These are phyloP conservation scores for Antheraea yamamai DNA, from an alignment of 2,888 invertebrate genomes.

Conservation along the genomic window DNA sequence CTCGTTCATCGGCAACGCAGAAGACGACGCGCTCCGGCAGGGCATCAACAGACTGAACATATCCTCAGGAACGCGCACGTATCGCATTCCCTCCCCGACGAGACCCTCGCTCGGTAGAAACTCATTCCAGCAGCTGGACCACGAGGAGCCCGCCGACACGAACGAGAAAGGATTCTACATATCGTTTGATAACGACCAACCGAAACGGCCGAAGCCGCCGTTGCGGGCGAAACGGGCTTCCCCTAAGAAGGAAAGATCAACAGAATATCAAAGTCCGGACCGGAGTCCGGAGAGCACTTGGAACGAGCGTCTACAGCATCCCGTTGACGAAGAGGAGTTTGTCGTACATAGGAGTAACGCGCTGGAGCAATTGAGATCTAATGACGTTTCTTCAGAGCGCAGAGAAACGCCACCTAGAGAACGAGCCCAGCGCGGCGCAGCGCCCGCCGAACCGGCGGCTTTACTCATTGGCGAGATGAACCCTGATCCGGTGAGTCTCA, in stretches of 20 bases:
- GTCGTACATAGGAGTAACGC: constrained; percentile 41
- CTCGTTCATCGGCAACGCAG: constrained; percentile 91
- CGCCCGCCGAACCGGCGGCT: constrained; percentile 60
- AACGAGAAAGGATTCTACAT: constrained; percentile 95
- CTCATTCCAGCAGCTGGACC: constrained; percentile 84
- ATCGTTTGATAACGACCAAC: constrained; percentile 94
- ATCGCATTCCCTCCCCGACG: constrained; percentile 94
- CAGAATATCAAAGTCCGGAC: constrained; percentile 59
- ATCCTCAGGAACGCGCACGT: constrained; percentile 93
- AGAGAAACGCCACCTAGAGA: constrained; percentile 53
- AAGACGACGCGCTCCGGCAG: constrained; percentile 81
- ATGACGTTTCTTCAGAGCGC: constrained; percentile 46
- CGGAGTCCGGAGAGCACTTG: constrained; percentile 58
- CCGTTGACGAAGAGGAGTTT: constrained; percentile 47
- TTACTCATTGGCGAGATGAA: constrained; percentile 71
- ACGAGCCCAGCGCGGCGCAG: constrained; percentile 39
- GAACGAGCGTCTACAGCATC: constrained; percentile 47
- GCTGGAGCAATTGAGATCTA: constrained; percentile 28
- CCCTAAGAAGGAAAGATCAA: constrained; percentile 86
- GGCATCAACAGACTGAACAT: constrained; percentile 91
- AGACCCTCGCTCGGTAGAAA: constrained; percentile 86
- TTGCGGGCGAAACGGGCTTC: constrained; percentile 88
- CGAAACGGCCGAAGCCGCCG: constrained; percentile 94
- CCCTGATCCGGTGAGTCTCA: constrained; percentile 65
- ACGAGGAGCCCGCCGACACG: constrained; percentile 67